Conservation (phyloP, 2,797 vertebrate species). For the Gouania willdenowi region DNA sequence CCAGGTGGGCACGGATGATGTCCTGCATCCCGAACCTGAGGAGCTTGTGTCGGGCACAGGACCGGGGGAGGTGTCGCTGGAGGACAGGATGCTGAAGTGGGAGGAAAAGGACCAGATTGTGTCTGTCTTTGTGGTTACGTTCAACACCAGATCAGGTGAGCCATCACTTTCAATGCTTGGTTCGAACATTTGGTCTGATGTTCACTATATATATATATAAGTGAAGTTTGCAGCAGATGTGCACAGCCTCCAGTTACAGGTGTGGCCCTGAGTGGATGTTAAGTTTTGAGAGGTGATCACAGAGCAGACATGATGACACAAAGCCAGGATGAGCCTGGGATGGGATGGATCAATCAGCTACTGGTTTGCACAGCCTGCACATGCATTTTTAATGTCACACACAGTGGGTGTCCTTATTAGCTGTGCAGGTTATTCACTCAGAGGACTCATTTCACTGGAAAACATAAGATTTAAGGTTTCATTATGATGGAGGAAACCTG, state of each 20-base stretch:
- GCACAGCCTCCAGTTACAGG: constrained; percentile 40
- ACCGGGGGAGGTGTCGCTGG: constrained; percentile 39
- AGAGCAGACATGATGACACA: not conserved
- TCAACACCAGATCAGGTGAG: constrained; percentile 88
- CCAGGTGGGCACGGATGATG: constrained; percentile 28
- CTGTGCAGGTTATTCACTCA: not conserved
- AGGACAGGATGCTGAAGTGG: constrained; percentile 71
- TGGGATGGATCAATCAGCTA: constrained; percentile 22
- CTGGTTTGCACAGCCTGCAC: constrained; percentile 19
- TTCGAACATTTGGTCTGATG: no score
- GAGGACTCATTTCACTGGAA: constrained; percentile 3
- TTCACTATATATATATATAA: not conserved
- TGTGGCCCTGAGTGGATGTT: constrained; percentile 49
- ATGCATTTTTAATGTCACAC: constrained; percentile 46
- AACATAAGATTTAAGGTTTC: not conserved
- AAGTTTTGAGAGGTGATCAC: constrained; percentile 13
- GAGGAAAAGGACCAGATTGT: constrained; percentile 88
- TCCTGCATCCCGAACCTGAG: constrained; percentile 27
- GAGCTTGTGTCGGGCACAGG: constrained; percentile 41
- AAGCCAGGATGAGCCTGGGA: constrained; percentile 10
- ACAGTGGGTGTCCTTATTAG: constrained; percentile 1
- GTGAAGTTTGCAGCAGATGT: constrained; percentile 10
- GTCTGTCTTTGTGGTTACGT: constrained; percentile 89
- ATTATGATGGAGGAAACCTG: not conserved
- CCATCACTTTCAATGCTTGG: no score